These are phyloP conservation scores for Tragelaphus imberbis DNA, from an alignment of 2,113 vertebrate genomes.

Conservation along the genomic window DNA sequence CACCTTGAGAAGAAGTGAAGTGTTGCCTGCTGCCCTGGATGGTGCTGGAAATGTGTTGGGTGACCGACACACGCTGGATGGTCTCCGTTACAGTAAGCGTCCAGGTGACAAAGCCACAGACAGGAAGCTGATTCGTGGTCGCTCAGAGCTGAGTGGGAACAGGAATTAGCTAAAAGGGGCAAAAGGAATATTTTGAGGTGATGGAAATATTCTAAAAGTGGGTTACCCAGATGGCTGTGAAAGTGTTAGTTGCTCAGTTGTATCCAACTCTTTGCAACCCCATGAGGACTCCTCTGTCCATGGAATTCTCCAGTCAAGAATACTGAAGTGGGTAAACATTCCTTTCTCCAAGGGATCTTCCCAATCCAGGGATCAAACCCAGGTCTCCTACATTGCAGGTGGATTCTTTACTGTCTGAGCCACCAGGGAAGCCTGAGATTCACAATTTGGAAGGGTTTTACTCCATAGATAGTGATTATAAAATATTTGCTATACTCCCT, in stretches of 20 bases:
- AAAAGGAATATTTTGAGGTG: background rate
- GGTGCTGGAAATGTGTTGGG: background rate
- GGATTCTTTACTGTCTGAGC: background rate
- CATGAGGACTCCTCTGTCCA: background rate
- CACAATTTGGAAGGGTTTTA: background rate
- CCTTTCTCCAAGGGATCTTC: background rate
- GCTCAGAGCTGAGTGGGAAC: background rate
- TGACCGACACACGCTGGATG: fast-evolving
- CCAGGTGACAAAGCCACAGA: background rate
- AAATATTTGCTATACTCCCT: background rate
- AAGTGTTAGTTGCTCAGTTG: background rate
- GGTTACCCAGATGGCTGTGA: background rate
- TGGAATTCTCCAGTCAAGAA: background rate
- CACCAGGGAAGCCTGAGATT: background rate
- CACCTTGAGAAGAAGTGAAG: too few relatives aligned
- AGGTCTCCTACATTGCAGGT: background rate
- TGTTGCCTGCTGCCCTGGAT: fast-evolving
- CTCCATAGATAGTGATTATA: background rate
- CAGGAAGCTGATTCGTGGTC: fast-evolving
- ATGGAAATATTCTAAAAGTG: too few relatives aligned
- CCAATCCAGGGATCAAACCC: background rate
- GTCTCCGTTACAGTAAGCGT: fast-evolving
- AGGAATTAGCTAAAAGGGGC: background rate
- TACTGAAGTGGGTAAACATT: background rate
- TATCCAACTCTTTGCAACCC: background rate